Conservation (phyloP, 1,140 invertebrate genomes). For the Sarcophaga bullata region DNA sequence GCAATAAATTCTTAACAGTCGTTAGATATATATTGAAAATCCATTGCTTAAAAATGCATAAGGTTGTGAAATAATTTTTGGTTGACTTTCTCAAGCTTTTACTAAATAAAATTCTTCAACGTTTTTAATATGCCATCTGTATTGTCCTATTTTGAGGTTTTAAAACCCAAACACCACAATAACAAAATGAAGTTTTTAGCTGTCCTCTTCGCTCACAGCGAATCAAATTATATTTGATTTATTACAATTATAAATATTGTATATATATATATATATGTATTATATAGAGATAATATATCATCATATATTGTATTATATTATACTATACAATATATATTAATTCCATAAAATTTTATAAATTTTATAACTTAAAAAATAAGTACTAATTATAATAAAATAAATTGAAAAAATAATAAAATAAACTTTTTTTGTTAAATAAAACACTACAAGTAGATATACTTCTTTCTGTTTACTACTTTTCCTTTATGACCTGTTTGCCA, state of each 20-base stretch:
- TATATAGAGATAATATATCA: background rate
- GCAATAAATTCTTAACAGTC: background rate
- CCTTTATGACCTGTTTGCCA: background rate
- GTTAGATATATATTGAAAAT: no score
- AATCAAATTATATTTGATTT: slow-evolving; percentile 38
- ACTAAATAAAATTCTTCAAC: no score
- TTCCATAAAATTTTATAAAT: slow-evolving; percentile 38
- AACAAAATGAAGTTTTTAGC: no score
- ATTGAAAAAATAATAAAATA: no score
- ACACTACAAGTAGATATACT: slow-evolving; percentile 27
- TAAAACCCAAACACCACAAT: no score
- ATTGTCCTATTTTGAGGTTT: no score
- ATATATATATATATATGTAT: slow-evolving; percentile 6
- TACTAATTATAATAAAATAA: slow-evolving; percentile 21
- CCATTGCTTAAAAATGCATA: no score
- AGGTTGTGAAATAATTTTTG: no score
- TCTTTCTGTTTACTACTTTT: background rate
- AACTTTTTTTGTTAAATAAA: background rate
- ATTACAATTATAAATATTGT: background rate
- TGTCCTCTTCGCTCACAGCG: background rate
- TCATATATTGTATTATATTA: no score
- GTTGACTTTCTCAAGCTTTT: no score
- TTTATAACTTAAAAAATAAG: slow-evolving; percentile 35
- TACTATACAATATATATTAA: no score
- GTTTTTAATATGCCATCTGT: no score